Base-by-base conservation (phyloP, 2,888 invertebrate genomes). In the Plebejus anna region DNA sequence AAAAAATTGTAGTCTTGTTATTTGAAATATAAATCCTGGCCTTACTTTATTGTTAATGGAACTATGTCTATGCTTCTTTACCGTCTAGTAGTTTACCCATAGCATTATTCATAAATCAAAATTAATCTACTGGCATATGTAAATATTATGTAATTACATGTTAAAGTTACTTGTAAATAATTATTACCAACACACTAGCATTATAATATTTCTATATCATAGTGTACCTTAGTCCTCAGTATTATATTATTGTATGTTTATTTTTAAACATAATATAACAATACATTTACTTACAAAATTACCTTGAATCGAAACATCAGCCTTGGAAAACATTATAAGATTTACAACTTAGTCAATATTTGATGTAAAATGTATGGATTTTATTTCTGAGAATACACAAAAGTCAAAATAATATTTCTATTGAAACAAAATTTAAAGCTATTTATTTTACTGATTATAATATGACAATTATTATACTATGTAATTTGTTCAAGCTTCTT, bases 401-500 rank as follows among this genome's bases (percentile, higher is more conserved):
- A 42, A 51, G 51, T 55, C 28, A 73, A 55, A 51, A 42, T 51
- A 47, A 71, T n/a, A 72, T 28, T 22, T 47, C 13, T 72, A 72
- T 9, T 11, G 32, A 66, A 13, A 66, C 22, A 66, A 66, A 32
- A 16, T 55, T 73, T 55, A 73, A 73, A 73, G 51, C 73, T 51
- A 47, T 51, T 51, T 42, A 42, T 47, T 72, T 42, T 72, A 72
- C 42, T 47, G 28, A 72, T 51, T 28, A 51, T 51, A 22, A 28
- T 61, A 59, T 28, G 61, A 28, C 61, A 61, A 51, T 38, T 5
- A 59, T 9, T 59, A 55, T 28, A 47, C 9, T 47, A 73, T 73
- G 6, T 55, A 55, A 73, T 73, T 73, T 73, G 73, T 73, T 73
- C 73, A 73, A 73, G 28, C 47, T 51, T 32, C 28, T 55, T 47